Evolutionary conservation across 2,888 invertebrate species (phyloP), one percentile per base, ranked within the genome.

Genomic region (Icerya purchasi): DNA sequence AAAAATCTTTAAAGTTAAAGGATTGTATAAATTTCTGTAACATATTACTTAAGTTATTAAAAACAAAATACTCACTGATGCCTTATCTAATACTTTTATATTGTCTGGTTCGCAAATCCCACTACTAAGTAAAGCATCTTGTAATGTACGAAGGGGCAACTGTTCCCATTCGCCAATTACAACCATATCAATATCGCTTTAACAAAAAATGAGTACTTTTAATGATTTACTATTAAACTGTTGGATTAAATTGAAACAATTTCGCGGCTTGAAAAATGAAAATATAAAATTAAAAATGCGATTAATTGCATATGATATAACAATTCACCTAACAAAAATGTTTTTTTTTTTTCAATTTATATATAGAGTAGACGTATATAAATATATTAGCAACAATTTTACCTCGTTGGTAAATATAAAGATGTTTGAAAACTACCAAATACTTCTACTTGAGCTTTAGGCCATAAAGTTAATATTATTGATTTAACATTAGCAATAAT

Each of bases 371-470:
- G 24, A 3, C 14, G n/a, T 55, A n/a, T 3, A 23, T 18, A 22
- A 10, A 36, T 5, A 36, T 53, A 20, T n/a, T n/a, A n/a, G n/a
- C 5, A 21, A n/a, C 2, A 50, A 3, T 3, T 3, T 65, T 70
- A 81, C 81, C 93, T 93, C 69, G 96, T 96, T 65, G 97, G 97
- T 71, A 98, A 79, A 76, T 96, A 98, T 65, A 98, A 82, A 60
- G 93, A 93, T 64, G 97, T 97, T 67, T 91, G 82, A 76, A 94
- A 96, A 69, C 94, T 94, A 68, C 97, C 97, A 77, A 97, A 98
- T 68, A 96, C 87, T 76, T 96, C 92, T 65, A 97, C 93, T 72
- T 87, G 79, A 62, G 94, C 91, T 70, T 87, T 83, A 62, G 91
- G 90, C 92, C 93, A 96, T 68, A 93, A 79, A 68, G 84, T 79